Conservation (phyloP, 2,113 vertebrate genomes). For the Rhagologus leucostigma region DNA sequence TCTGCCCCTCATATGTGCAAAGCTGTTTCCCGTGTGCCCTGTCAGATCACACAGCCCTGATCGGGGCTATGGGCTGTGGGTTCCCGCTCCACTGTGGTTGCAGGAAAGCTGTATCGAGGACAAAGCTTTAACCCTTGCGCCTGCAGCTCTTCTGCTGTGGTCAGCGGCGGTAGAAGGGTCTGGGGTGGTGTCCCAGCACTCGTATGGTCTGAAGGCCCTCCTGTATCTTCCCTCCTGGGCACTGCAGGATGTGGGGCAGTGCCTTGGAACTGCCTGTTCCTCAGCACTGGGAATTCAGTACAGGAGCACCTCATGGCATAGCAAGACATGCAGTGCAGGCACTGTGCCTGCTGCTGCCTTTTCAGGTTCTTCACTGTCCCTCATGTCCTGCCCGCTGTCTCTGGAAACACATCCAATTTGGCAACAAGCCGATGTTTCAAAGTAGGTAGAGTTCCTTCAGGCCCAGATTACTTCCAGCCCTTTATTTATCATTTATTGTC, state of each 20-base stretch:
- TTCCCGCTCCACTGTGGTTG: background rate
- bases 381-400: background rate
- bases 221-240: background rate
- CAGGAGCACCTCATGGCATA: background rate
- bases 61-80: background rate
- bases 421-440: background rate
- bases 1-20: background rate
- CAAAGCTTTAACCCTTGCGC: background rate
- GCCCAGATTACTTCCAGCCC: background rate
- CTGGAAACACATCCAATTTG: background rate
- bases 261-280: background rate
- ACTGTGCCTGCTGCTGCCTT: background rate
- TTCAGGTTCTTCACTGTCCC: background rate
- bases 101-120: background rate
- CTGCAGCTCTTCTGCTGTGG: background rate
- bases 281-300: background rate
- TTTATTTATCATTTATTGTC: background rate
- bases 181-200: background rate
- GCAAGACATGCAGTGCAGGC: background rate
- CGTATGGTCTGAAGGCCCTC: background rate
- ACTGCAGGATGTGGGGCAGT: no score
- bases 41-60: background rate
- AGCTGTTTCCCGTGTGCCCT: accelerated
- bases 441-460: background rate
- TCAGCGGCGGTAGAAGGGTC: background rate